Percentiles rank a stretch among this genome's conserved stretches.
These are phyloP conservation scores for Blastomussa wellsi DNA, from an alignment of 92 coral and sea anemone genomes.

Conservation along the genomic window DNA sequence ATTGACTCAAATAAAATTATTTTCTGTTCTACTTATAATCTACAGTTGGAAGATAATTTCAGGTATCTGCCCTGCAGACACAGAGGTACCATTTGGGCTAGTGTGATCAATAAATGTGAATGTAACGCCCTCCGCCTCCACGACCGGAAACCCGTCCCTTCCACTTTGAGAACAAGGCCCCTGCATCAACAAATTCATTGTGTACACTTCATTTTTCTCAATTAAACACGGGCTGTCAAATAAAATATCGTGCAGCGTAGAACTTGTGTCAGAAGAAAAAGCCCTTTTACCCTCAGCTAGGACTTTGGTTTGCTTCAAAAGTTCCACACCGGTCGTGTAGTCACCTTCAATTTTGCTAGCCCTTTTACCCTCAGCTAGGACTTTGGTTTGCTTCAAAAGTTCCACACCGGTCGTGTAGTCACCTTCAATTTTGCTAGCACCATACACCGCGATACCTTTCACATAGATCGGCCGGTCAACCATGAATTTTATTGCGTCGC, in stretches of 20 bases:
- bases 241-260: constrained; percentile 67
- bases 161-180: constrained; percentile 88
- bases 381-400: constrained; percentile 57
- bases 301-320: constrained; percentile 59
- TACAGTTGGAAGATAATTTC: constrained; percentile 76
- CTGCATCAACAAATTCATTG: constrained; percentile 60
- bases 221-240: constrained; percentile 68
- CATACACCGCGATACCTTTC: constrained; percentile 81
- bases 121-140: constrained; percentile 61
- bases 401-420: constrained; percentile 69
- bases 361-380: constrained; percentile 66
- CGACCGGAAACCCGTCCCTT: constrained; percentile 69
- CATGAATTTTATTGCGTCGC: constrained; percentile 76
- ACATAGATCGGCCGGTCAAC: constrained; percentile 64
- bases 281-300: constrained; percentile 65
- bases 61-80: constrained; percentile 87
- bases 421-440: constrained; percentile 78
- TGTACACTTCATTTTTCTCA: constrained; percentile 70
- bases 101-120: constrained; percentile 77
- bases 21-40: background rate
- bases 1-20: background rate
- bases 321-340: constrained; percentile 61
- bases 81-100: constrained; percentile 81
- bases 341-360: constrained; percentile 79
- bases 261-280: constrained; percentile 64